Evolutionary conservation across 2,113 vertebrate genomes (phyloP), one percentile per base, ranked within the genome.

Genomic region (Vulpes lagopus): DNA sequence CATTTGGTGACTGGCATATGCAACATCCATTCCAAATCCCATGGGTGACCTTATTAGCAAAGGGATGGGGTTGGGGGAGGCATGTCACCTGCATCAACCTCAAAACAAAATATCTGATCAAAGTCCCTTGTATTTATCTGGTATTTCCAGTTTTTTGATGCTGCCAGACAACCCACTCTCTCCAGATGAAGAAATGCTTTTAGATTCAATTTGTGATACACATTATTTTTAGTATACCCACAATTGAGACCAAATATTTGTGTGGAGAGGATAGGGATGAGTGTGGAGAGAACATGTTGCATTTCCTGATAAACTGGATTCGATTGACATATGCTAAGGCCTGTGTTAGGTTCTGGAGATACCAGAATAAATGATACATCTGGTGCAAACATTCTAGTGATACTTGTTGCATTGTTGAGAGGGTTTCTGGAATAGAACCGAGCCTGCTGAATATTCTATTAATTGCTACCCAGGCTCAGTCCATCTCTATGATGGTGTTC

Each of bases 1-100:
- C 98, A 98, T 98, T 98, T 98, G 98, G 97, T 96, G 87, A 71
- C 90, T 89, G 81, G 74, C 95, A 98, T 97, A 94, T 97, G 96
- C 90, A 92, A 79, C 94, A 93, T 96, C 96, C 96, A 96, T 95
- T 96, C 88, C 30, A 74, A 96, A 88, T 81, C 32, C 89, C 87
- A 25, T 16, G 71, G 92, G 94, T 27, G 69, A 84, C 32, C 79
- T 78, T 92, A 78, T 81, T 82, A 43, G 79, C 5, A 10, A 87
- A 23, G 78, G 32, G n/a, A 2, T 65, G 16, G 25, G 35, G 3
- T 74, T 57, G 25, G 11, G 55, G 53, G 59, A 30, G 19, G 14
- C 9, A 0, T 55, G 65, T 64, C 74, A 78, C 87, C 91, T 62
- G 53, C 53, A 82, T 73, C 32, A 9, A 43, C 10, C 69, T 38